Conservation (phyloP, 2,888 invertebrate genomes). For the Argynnis bischoffii region DNA sequence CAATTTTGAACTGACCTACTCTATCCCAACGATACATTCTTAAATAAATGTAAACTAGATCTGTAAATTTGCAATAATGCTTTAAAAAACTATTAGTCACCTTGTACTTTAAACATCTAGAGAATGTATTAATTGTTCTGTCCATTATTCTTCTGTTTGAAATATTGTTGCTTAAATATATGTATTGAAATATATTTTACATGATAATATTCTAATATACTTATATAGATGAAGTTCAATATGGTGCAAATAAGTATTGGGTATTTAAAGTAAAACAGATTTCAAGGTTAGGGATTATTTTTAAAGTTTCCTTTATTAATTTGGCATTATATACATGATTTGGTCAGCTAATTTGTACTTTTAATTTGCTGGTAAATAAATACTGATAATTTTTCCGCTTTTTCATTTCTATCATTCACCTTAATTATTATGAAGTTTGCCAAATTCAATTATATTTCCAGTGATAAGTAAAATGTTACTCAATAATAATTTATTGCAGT, state of each 20-base stretch:
- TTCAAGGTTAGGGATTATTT: too few species aligned
- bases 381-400: slow-evolving; percentile 1
- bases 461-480: too few species aligned
- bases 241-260: slow-evolving; percentile 5
- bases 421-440: neutral
- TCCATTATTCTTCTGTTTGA: neutral
- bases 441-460: too few species aligned
- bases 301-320: neutral
- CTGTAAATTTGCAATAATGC: neutral
- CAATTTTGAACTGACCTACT: neutral
- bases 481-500: too few species aligned
- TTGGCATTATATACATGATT: slow-evolving; percentile 2
- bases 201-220: neutral
- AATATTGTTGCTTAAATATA: neutral
- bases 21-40: slow-evolving; percentile 4
- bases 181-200: neutral
- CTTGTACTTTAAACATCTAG: neutral
- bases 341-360: neutral
- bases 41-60: neutral
- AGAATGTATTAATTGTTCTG: neutral
- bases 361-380: slow-evolving; percentile 32
- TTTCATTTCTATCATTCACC: slow-evolving; percentile 16
- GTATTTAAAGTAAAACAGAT: neutral
- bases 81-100: slow-evolving; percentile 3
- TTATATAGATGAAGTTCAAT: neutral